A percentile compares a stretch with the other conserved stretches of the same genome.
Conservation (phyloP, 2,113 vertebrate genomes). For the Sigmodon hispidus region DNA sequence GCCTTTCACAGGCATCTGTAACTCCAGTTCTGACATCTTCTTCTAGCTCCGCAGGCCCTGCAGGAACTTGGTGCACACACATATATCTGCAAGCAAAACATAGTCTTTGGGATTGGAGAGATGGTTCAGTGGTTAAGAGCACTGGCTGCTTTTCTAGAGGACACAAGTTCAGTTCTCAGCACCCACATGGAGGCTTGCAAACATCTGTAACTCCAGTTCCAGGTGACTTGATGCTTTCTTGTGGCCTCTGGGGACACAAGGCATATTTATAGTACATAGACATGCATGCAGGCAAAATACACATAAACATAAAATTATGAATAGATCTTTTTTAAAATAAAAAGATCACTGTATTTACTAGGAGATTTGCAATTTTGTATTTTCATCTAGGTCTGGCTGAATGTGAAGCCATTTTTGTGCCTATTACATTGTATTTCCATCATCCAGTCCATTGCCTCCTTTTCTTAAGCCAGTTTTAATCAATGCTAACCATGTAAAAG, state of each 20-base stretch:
- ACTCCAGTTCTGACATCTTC: not conserved
- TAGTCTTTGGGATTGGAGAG: not conserved
- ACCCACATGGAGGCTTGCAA: not conserved
- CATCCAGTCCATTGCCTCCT: not conserved
- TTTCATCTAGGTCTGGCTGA: not conserved
- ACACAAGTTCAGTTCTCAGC: not conserved
- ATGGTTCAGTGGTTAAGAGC: not conserved
- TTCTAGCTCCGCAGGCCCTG: not conserved
- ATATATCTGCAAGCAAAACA: not conserved
- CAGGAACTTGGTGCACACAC: not conserved
- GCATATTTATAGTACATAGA: not conserved
- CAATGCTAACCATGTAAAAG: not conserved
- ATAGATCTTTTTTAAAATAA: not conserved
- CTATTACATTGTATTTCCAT: constrained; percentile 26
- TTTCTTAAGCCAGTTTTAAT: not conserved
- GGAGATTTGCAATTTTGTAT: not conserved
- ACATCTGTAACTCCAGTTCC: not conserved
- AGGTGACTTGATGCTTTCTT: not conserved
- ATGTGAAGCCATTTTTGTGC: not conserved
- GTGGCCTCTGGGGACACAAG: not conserved
- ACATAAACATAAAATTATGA: not conserved
- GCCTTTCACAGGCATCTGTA: not conserved
- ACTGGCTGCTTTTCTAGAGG: not conserved
- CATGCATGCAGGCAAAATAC: not conserved
- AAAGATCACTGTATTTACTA: not conserved